Percentiles rank a stretch among this genome's conserved stretches.
phyloP scores from a whole-genome alignment of 1,140 invertebrate species.

The Drosophila suzukii region DNA sequence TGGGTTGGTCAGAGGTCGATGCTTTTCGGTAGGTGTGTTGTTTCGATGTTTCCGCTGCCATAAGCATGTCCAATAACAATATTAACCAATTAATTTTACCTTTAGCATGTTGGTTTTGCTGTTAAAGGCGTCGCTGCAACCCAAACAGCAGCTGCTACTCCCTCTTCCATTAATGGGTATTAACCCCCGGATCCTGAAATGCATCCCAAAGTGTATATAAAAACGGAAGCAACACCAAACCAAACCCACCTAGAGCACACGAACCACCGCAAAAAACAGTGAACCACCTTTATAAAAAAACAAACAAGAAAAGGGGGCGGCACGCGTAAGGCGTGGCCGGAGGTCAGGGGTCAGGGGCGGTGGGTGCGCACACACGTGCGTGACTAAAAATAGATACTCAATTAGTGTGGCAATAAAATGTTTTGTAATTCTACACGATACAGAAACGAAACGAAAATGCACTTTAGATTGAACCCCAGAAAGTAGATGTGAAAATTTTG shows the following conservation, averaged over 20 bases:
- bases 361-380: conserved; percentile 54
- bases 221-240: conserved; percentile 35
- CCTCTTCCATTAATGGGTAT: background rate
- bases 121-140: conserved; percentile 27
- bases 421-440: conserved; percentile 65
- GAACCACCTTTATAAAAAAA: conserved; percentile 9
- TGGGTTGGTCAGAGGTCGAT: conserved; percentile 1
- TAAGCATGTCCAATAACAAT: conserved; percentile 14
- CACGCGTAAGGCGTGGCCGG: background rate
- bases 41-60: conserved; percentile 11
- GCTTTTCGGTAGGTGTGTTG: conserved; percentile 1
- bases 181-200: conserved; percentile 38
- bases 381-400: conserved; percentile 77
- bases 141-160: conserved; percentile 38
- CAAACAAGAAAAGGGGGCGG: background rate
- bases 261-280: conserved; percentile 1
- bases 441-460: conserved; percentile 33
- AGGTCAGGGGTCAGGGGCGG: conserved; percentile 6
- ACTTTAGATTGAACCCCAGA: conserved; percentile 1
- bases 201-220: conserved; percentile 9
- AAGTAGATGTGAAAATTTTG: background rate
- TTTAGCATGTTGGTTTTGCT: conserved; percentile 3
- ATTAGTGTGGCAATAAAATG: conserved; percentile 76
- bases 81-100: conserved; percentile 38
- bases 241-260: conserved; percentile 32